Evolutionary conservation across 2,113 vertebrate genomes (phyloP).

Genomic region (Saguinus imperator): DNA sequence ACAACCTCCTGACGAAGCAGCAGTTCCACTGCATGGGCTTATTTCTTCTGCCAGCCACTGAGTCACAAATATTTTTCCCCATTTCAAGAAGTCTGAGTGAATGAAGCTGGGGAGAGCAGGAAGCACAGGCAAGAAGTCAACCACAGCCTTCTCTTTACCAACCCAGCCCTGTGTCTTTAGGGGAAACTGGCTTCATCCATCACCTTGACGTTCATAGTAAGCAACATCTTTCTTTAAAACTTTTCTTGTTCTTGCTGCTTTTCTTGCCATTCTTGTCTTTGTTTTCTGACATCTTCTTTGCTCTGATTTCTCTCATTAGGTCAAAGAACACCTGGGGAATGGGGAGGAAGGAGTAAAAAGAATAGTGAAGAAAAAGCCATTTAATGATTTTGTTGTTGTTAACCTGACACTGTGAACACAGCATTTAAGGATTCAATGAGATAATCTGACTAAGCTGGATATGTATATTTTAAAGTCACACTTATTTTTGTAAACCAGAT

Average conservation of each 20-base stretch:
- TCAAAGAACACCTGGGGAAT: constrained; percentile 95
- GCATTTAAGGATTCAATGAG: not conserved
- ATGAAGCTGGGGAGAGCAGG: constrained; percentile 3
- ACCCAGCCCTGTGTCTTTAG: constrained; percentile 74
- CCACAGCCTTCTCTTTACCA: constrained; percentile 69
- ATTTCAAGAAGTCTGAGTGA: constrained; percentile 78
- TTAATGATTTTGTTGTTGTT: not conserved
- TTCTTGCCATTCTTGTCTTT: constrained; percentile 97
- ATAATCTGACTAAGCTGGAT: not conserved
- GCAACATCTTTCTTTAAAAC: constrained; percentile 94
- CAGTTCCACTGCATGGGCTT: constrained; percentile 39
- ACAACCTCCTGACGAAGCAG: constrained; percentile 60
- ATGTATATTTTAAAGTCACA: not conserved
- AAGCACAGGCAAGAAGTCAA: constrained; percentile 1
- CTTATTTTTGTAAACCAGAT: not conserved
- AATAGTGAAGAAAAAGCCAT: not conserved
- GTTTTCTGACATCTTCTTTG: constrained; percentile 97
- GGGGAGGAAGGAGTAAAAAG: constrained; percentile 40
- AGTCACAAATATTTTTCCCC: constrained; percentile 73
- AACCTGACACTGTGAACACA: not conserved
- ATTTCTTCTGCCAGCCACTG: constrained; percentile 70
- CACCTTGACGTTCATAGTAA: constrained; percentile 87
- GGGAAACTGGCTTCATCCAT: constrained; percentile 42
- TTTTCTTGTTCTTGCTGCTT: constrained; percentile 96
- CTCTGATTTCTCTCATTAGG: constrained; percentile 96